These are phyloP conservation scores for Chaitophorus viminalis DNA, from an alignment of 2,888 invertebrate genomes.

Conservation along the genomic window DNA sequence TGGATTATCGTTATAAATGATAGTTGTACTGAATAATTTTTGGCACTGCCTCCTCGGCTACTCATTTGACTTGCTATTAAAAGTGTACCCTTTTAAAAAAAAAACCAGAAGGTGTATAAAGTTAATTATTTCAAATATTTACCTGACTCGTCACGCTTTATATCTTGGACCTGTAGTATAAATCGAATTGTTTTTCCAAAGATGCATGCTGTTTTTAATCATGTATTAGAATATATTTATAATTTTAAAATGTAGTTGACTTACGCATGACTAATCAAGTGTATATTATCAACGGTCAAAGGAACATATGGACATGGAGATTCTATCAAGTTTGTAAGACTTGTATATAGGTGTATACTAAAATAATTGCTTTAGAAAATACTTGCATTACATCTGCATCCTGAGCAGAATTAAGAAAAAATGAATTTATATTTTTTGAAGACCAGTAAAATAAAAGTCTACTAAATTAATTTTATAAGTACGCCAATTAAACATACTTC, in stretches of 20 bases:
- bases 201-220: background rate
- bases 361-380: slow-evolving; percentile 20
- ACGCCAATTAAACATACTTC: too few species aligned
- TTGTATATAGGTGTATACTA: background rate
- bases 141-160: background rate
- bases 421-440: too few species aligned
- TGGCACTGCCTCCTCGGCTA: background rate
- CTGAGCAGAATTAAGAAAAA: background rate
- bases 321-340: slow-evolving; percentile 37
- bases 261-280: slow-evolving; percentile 60
- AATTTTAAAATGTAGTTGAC: slow-evolving; percentile 1
- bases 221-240: background rate
- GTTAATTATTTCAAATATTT: background rate
- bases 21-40: slow-evolving; percentile 13
- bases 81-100: background rate
- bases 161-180: background rate
- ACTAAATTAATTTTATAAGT: too few species aligned
- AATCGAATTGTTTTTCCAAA: background rate
- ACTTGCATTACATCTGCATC: slow-evolving; percentile 4
- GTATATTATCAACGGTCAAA: slow-evolving; percentile 55
- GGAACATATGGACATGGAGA: slow-evolving; percentile 50
- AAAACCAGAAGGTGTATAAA: background rate
- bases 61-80: background rate
- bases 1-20: background rate
- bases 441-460: too few species aligned